Conservation (phyloP, 2,113 vertebrate species). For the Platanista minor region DNA sequence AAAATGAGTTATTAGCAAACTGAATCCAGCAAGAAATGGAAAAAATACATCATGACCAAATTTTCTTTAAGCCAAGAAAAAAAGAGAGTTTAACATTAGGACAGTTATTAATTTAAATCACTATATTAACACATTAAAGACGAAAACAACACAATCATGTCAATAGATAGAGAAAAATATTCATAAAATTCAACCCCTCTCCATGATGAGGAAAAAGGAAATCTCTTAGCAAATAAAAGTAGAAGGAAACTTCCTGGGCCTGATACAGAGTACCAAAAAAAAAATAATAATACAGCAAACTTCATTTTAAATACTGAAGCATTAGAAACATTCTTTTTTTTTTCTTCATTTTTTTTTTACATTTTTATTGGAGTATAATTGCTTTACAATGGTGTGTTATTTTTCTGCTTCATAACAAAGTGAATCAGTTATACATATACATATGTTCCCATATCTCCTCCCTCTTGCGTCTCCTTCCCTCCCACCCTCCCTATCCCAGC, state of each 20-base stretch:
- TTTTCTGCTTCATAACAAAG: too few species aligned
- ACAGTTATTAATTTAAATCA: neutral
- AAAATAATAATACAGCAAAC: neutral
- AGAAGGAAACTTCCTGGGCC: neutral
- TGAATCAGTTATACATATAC: too few species aligned
- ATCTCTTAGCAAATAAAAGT: neutral
- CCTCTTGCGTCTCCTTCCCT: too few species aligned
- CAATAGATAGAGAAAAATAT: neutral
- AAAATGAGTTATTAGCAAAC: neutral
- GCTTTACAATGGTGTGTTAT: too few species aligned
- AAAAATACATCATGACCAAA: neutral
- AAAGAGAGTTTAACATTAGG: neutral
- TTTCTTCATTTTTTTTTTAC: too few species aligned
- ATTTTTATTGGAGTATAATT: too few species aligned
- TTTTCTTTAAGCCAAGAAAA: neutral
- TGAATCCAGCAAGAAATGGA: neutral
- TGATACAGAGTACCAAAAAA: neutral
- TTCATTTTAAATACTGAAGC: neutral
- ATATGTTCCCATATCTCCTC: too few species aligned
- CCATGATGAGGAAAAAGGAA: neutral
- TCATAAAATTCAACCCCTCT: neutral
- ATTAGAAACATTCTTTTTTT: neutral
- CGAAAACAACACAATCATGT: neutral
- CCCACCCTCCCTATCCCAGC: too few species aligned
- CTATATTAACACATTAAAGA: neutral